A percentile compares a stretch with the other conserved stretches of the same genome.
These are phyloP conservation scores for Phyllostomus discolor DNA, from an alignment of 2,113 vertebrate genomes.

Conservation along the genomic window DNA sequence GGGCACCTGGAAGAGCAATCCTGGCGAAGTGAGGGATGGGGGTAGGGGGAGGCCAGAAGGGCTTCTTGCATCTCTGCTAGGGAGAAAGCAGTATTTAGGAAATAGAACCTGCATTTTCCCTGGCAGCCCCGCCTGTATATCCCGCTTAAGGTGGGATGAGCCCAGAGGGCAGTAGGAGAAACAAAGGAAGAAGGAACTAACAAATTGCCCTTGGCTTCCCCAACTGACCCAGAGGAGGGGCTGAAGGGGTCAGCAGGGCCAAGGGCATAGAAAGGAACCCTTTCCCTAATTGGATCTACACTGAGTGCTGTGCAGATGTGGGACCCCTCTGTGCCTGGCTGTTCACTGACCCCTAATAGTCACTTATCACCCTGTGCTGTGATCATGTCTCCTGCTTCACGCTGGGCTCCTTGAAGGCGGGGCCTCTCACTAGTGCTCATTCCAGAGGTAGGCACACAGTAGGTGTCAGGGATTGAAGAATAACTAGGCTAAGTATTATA, in stretches of 20 bases:
- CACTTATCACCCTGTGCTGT: not conserved
- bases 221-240: not conserved
- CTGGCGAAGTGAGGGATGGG: slow-evolving; percentile 87
- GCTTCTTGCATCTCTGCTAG: not conserved
- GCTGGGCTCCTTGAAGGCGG: not conserved
- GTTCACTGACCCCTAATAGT: not conserved
- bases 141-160: not conserved
- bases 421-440: not conserved
- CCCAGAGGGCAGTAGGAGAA: not conserved
- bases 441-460: not conserved
- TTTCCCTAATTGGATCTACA: not conserved
- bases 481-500: not conserved
- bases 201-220: not conserved
- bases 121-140: not conserved
- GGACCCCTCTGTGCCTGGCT: not conserved
- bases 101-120: not conserved
- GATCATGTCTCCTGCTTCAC: not conserved
- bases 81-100: not conserved
- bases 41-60: not conserved
- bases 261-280: not conserved
- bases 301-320: not conserved
- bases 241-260: not conserved
- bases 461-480: slow-evolving; percentile 20
- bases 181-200: not conserved
- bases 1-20: slow-evolving; percentile 96